phyloP scores from a whole-genome alignment of 2,113 vertebrate species.

The Morone chrysops region DNA sequence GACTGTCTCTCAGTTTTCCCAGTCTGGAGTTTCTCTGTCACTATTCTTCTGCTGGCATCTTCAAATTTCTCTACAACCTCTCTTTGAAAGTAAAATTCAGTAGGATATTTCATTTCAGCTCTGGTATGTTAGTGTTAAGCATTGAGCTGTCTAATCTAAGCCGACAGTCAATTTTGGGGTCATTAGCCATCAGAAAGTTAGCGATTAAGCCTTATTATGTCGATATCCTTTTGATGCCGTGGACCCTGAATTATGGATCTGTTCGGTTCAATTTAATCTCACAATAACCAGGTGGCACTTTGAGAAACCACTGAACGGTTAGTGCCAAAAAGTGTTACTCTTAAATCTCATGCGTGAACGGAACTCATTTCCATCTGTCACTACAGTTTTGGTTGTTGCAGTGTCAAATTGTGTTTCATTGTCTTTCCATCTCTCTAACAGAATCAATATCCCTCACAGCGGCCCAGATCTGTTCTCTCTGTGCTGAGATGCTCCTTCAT shows the following conservation, averaged over 20 bases:
- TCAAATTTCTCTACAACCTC: conserved; percentile 15
- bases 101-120: conserved; percentile 59
- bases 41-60: conserved; percentile 36
- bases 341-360: conserved; percentile 25
- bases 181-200: conserved; percentile 79
- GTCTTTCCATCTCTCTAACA: background rate
- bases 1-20: conserved; percentile 20
- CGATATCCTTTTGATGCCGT: conserved; percentile 76
- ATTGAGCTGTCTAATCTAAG: conserved; percentile 68
- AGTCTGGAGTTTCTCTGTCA: conserved; percentile 59
- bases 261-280: conserved; percentile 76
- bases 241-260: conserved; percentile 68
- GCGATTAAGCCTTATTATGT: conserved; percentile 78
- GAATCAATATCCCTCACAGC: background rate
- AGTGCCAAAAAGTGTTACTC: conserved; percentile 46
- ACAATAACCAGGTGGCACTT: conserved; percentile 77
- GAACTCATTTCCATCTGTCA: conserved; percentile 48
- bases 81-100: conserved; percentile 55
- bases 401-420: conserved; percentile 25
- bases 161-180: conserved; percentile 79
- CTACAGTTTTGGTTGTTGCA: conserved; percentile 9
- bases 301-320: conserved; percentile 36
- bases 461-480: conserved; percentile 11
- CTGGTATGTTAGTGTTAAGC: conserved; percentile 71
- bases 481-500: conserved; percentile 10